Evolutionary conservation across 2,797 vertebrate genomes (phyloP).

Genomic region (Micrastur ruficollis): DNA sequence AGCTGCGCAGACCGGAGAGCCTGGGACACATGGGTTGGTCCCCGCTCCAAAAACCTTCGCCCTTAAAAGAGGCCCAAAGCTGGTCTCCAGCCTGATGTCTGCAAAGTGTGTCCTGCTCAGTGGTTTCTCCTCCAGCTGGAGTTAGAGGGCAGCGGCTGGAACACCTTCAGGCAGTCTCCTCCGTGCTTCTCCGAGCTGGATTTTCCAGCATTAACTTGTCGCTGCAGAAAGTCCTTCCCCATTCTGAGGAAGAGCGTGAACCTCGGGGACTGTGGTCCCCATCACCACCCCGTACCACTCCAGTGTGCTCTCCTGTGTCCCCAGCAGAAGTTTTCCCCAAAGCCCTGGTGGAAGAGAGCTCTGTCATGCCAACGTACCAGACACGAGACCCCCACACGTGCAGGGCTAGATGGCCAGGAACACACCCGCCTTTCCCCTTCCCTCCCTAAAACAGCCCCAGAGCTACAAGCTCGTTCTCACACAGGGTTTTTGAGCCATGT

Average conservation of each 20-base stretch:
- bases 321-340: not conserved
- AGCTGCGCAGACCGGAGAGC: not conserved
- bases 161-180: not conserved
- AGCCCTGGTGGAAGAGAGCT: not conserved
- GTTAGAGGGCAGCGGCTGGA: not conserved
- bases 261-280: not conserved
- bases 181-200: rapidly evolving
- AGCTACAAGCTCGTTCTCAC: not conserved
- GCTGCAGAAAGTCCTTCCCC: not conserved
- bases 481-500: rapidly evolving
- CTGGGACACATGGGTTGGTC: rapidly evolving
- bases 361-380: not conserved
- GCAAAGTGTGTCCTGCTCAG: rapidly evolving
- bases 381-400: rapidly evolving
- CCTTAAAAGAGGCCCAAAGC: not conserved
- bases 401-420: not conserved
- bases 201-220: not conserved
- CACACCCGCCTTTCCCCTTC: not conserved
- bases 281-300: rapidly evolving
- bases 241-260: not conserved
- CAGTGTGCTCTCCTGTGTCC: rapidly evolving
- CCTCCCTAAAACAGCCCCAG: not conserved
- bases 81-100: rapidly evolving
- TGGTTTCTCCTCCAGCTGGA: not conserved
- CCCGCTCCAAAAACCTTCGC: not conserved